Conservation (phyloP, 2,113 vertebrate species). For the Amphiprion percula region DNA sequence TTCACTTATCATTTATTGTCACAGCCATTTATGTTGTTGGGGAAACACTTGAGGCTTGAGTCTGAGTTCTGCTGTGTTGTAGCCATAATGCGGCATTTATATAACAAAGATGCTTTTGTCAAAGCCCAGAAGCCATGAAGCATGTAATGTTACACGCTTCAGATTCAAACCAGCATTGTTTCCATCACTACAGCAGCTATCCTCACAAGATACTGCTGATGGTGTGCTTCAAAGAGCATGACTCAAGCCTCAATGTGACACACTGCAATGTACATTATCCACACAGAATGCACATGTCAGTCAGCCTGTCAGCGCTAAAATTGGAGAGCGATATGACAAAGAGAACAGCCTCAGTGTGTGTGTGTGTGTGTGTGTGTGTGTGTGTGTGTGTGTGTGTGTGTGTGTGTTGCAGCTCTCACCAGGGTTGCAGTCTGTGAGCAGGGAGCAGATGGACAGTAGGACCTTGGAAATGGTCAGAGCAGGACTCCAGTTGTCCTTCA, state of each 20-base stretch:
- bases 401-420: constrained; percentile 82
- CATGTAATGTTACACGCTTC: neutral
- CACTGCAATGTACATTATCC: constrained; percentile 10
- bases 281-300: constrained; percentile 47
- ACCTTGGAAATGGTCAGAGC: constrained; percentile 95
- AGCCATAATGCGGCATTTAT: neutral
- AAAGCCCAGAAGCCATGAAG: neutral
- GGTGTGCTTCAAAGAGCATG: constrained; percentile 12
- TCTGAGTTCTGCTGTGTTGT: neutral
- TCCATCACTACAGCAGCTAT: neutral
- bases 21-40: no score
- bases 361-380: no score
- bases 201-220: neutral
- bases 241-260: constrained; percentile 23
- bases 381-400: constrained; percentile 28
- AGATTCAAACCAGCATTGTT: neutral
- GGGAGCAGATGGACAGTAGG: constrained; percentile 95
- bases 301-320: constrained; percentile 39
- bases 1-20: no score
- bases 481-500: constrained; percentile 96
- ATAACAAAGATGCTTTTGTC: neutral
- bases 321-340: constrained; percentile 14
- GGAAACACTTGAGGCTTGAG: no score
- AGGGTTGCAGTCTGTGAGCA: constrained; percentile 95
- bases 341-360: neutral